Evolutionary conservation across 2,888 invertebrate species (phyloP), one percentile per base, ranked within the genome.

Genomic region (Cataglyphis livida): DNA sequence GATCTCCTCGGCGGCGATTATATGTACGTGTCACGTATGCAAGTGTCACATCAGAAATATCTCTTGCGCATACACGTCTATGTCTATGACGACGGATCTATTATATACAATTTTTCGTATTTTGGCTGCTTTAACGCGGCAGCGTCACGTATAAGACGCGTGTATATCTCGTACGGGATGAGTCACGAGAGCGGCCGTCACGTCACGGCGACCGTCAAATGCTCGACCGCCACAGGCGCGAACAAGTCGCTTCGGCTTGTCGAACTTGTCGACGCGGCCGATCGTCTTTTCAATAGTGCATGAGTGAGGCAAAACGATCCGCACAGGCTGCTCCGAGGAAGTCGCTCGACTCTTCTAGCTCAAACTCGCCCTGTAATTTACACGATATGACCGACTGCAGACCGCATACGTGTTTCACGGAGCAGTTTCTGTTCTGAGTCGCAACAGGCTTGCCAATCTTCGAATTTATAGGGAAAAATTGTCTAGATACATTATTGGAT

Each of bases 151-250:
- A 25, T 57, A 25, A 41, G 28, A n/a, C 57, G 38, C 57, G 38
- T 10, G 4, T 10, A 41, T 28, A 28, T 61, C 59, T 15, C 41
- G 28, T 61, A 32, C 44, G 44, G 32, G 21, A 32, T 74, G 74
- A 74, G 74, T 74, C 74, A 74, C 74, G 44, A n/a, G 51, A 44
- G 44, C 44, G 61, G 61, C n/a, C 21, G 44, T 44, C 44, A 44
- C 59, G 41, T 41, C 41, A 41, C 41, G 41, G 38, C 35, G 54
- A 32, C 38, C 35, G 35, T 25, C 57, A 35, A 21, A 18, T 32
- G 57, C 57, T 57, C 38, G 21, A 59, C 35, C 18, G 32, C 28
- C 57, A 41, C 57, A 6, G n/a, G 41, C n/a, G 35, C 25, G 73
- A 73, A 12, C 41, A 28, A 41, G 57, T 41, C 57, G 71, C 57